Evolutionary conservation across 2,888 invertebrate species (phyloP), one percentile per base, ranked within the genome.

Genomic region (Phasia obesa): DNA sequence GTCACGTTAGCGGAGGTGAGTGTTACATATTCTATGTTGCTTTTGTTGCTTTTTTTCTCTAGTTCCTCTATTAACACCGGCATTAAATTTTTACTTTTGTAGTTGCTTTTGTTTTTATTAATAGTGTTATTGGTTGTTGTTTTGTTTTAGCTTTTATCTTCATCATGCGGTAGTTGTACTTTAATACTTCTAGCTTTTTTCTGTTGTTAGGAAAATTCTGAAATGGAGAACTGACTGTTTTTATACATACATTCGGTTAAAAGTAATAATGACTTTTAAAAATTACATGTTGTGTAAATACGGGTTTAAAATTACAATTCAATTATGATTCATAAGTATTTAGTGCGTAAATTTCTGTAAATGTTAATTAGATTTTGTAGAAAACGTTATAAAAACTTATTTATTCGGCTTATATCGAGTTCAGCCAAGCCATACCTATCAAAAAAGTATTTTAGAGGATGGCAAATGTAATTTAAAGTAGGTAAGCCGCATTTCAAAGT

Each of bases 1-100:
- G 67, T 31, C 53, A 25, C 55, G 7, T 70, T 55, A 62, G 69
- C 19, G 62, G 55, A 70, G 62, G 77, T 77, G 47, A 77, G 69
- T 70, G n/a, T 47, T n/a, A 65, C n/a, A 19, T 25, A 15, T 31
- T 57, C 25, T 19, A 25, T 53, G 25, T n/a, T 38, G 27, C 13
- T 11, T 60, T 60, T 47, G 19, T 55, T 60, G 23, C 53, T 31
- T 69, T 60, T 51, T 51, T 59, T 57, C 1, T 57, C 0, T 57
- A 23, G 17, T 21, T 76, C 19, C 38, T 67, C 65, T 60, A 69
- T 76, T 51, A 42, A 27, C 69, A 69, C 76, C 76, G 76, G 76
- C 60, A 69, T 44, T 60, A 23, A 60, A 11, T 21, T 9, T 27
- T 31, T 17, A 31, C 0, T 35, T 21, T 31, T 70, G 17, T 60